phyloP scores from a whole-genome alignment of 30 jellyfish, hydroid and myxozoan genomes.

The Hydractinia echinata region DNA sequence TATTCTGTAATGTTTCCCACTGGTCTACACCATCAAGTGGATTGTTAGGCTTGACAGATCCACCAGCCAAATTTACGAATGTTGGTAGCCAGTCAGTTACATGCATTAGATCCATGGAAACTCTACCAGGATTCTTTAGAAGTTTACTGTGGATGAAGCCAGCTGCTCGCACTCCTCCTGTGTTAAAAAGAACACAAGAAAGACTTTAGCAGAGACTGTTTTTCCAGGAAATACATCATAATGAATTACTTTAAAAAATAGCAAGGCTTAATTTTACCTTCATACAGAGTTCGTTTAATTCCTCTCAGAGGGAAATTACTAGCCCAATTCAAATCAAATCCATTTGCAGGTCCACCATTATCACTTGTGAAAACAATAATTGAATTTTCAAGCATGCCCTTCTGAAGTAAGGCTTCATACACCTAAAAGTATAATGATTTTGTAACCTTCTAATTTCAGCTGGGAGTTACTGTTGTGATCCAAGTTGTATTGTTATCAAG shows the following conservation, averaged over 20 bases:
- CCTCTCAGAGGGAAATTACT: constrained; percentile 85
- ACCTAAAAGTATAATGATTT: constrained; percentile 36
- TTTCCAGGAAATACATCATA: neutral
- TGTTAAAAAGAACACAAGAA: neutral
- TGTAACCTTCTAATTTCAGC: too few relatives aligned
- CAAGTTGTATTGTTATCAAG: too few relatives aligned
- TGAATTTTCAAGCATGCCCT: constrained; percentile 73
- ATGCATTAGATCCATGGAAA: constrained; percentile 63
- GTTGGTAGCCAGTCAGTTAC: constrained; percentile 95
- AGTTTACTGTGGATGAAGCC: constrained; percentile 73
- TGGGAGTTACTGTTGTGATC: too few relatives aligned
- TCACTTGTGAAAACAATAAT: constrained; percentile 81
- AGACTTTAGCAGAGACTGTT: neutral
- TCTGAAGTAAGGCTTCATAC: constrained; percentile 59
- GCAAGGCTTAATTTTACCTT: constrained; percentile 36
- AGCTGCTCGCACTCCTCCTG: constrained; percentile 83
- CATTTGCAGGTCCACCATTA: constrained; percentile 97
- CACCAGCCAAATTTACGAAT: constrained; percentile 69
- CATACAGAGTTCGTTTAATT: constrained; percentile 80
- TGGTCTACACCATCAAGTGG: constrained; percentile 56
- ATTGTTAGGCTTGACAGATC: constrained; percentile 2
- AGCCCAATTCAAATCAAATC: constrained; percentile 88
- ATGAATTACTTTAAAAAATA: neutral
- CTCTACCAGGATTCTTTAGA: constrained; percentile 63
- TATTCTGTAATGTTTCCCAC: constrained; percentile 59